phyloP scores from a whole-genome alignment of 2,797 vertebrate species.

The Thalassophryne amazonica region DNA sequence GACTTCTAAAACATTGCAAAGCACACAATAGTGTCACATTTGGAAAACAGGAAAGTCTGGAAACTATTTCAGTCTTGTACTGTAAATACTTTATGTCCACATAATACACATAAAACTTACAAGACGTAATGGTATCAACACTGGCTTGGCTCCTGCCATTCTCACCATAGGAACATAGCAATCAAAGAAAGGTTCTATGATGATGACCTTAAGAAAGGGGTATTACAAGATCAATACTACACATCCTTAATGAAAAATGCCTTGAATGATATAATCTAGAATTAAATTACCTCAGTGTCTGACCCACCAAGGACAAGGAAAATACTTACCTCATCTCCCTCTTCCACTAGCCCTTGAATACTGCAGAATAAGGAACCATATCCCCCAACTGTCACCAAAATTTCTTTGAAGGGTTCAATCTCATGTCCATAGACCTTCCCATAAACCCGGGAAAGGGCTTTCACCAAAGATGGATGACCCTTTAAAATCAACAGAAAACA shows the following conservation, averaged over 20 bases:
- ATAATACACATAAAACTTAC: no score
- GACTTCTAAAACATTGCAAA: conserved; percentile 72
- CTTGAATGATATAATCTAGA: background rate
- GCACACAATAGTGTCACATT: background rate
- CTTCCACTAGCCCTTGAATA: conserved; percentile 88
- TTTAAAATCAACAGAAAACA: conserved; percentile 43
- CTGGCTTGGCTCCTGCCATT: conserved; percentile 90
- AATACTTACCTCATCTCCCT: conserved; percentile 87
- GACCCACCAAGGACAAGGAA: background rate
- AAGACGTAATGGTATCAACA: conserved; percentile 84
- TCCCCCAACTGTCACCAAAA: conserved; percentile 90
- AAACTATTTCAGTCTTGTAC: no score
- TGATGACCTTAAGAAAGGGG: conserved; percentile 84
- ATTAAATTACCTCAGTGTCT: background rate
- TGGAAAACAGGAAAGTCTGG: no score
- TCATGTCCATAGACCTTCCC: conserved; percentile 78
- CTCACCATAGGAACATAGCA: conserved; percentile 93
- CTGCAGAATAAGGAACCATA: conserved; percentile 91
- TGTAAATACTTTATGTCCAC: no score
- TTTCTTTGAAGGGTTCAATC: conserved; percentile 88
- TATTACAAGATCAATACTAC: background rate
- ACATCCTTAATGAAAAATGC: background rate
- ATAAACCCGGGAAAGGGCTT: conserved; percentile 88
- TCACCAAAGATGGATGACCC: conserved; percentile 91
- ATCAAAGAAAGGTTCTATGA: conserved; percentile 94